phyloP scores from a whole-genome alignment of 2,797 vertebrate genomes.

The Myotis daubentonii region DNA sequence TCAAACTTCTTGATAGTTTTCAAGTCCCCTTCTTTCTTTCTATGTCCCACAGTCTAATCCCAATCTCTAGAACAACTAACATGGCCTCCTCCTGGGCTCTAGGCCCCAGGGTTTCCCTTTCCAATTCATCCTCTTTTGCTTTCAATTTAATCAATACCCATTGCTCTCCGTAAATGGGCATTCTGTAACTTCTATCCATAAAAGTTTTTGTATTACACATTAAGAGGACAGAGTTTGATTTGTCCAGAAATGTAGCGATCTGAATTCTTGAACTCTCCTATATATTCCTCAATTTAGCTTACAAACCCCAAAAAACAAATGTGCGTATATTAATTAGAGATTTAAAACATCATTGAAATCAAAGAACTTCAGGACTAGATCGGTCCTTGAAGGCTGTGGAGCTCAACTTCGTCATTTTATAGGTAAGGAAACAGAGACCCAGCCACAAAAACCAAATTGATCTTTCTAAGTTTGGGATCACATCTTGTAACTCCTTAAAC shows the following conservation, averaged over 20 bases:
- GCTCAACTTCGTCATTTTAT: background rate
- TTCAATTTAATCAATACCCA: background rate
- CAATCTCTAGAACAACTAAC: background rate
- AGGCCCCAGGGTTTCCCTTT: background rate
- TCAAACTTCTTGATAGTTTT: background rate
- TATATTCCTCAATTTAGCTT: background rate
- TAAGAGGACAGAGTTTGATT: background rate
- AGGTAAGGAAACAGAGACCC: background rate
- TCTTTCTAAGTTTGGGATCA: slow-evolving; percentile 26
- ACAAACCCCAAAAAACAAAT: background rate
- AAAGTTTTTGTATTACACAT: background rate
- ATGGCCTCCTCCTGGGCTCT: background rate
- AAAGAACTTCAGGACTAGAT: background rate
- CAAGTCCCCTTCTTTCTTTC: background rate
- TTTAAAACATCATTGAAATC: slow-evolving; percentile 20
- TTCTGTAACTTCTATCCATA: background rate
- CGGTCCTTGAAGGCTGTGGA: background rate
- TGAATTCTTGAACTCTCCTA: slow-evolving; percentile 14
- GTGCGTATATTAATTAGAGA: background rate
- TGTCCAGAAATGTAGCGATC: background rate
- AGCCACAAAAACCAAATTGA: background rate
- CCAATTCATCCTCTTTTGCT: background rate
- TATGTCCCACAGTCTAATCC: background rate
- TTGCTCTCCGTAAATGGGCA: background rate
- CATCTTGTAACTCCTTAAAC: background rate